Conservation (phyloP, 2,888 invertebrate species). For the Acleris laterana region DNA sequence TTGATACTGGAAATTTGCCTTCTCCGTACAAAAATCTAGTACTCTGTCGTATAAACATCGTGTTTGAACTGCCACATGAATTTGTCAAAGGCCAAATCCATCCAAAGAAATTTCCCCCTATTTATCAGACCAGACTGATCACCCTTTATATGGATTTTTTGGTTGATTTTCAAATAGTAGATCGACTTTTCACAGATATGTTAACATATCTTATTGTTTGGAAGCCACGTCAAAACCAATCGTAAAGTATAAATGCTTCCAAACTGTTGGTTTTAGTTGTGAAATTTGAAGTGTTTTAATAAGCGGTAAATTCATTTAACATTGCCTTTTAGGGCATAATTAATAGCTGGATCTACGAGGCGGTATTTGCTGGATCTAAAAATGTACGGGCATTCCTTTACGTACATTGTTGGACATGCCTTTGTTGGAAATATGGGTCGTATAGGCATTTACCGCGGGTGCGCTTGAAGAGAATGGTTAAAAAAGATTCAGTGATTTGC, state of each 20-base stretch:
- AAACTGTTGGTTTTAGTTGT: conserved; percentile 50
- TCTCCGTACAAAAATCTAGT: too few relatives aligned
- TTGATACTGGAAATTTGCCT: too few relatives aligned
- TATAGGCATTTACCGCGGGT: background rate
- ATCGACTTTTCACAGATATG: too few relatives aligned
- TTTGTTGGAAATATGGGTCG: conserved; percentile 17
- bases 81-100: too few relatives aligned
- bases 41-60: too few relatives aligned
- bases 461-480: background rate
- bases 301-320: conserved; percentile 68
- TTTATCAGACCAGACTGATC: too few relatives aligned
- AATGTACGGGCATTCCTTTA: conserved; percentile 26
- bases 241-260: conserved; percentile 48
- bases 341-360: conserved; percentile 45
- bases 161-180: too few relatives aligned
- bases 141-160: too few relatives aligned
- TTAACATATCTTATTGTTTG: background rate
- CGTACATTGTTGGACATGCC: conserved; percentile 17
- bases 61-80: too few relatives aligned
- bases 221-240: conserved; percentile 16
- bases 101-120: too few relatives aligned
- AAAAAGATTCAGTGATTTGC: background rate
- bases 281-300: conserved; percentile 69
- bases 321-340: conserved; percentile 50
- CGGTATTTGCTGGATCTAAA: conserved; percentile 38